These are phyloP conservation scores for Globodera rostochiensis DNA, from an alignment of 1,140 invertebrate species.

Conservation along the genomic window DNA sequence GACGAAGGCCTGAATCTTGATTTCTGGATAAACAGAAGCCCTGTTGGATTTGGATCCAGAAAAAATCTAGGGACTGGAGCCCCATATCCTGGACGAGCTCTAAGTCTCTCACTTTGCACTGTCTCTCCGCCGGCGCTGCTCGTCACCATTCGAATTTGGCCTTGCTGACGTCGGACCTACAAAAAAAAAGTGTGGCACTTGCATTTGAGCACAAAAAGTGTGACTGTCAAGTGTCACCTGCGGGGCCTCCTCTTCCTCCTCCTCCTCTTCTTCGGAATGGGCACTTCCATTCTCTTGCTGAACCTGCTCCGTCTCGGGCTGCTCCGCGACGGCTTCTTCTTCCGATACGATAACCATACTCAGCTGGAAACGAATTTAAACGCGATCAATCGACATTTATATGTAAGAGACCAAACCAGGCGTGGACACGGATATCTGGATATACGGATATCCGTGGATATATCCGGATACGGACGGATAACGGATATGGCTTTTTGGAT, in stretches of 20 bases:
- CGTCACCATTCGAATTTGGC: background rate
- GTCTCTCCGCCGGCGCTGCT: background rate
- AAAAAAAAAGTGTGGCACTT: background rate
- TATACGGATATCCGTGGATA: too few relatives aligned
- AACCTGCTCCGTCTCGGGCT: background rate
- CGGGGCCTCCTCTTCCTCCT: background rate
- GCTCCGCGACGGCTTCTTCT: background rate
- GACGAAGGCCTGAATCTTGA: too few relatives aligned
- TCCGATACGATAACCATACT: background rate
- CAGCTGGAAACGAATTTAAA: too few relatives aligned
- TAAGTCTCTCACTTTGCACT: background rate
- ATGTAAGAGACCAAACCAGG: too few relatives aligned
- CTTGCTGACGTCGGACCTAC: background rate
- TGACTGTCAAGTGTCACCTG: background rate
- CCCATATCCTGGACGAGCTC: too few relatives aligned
- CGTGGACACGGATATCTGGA: too few relatives aligned
- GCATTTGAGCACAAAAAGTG: background rate
- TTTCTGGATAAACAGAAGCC: too few relatives aligned
- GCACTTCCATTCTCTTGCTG: slow-evolving; percentile 6
- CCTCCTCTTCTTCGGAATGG: slow-evolving; percentile 1
- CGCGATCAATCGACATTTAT: too few relatives aligned
- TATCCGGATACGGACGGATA: too few relatives aligned
- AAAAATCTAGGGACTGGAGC: too few relatives aligned
- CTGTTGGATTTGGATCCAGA: too few relatives aligned
- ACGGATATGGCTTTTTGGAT: too few relatives aligned